Percentiles rank a stretch among this genome's conserved stretches.
phyloP scores from a whole-genome alignment of 2,888 invertebrate genomes.

The Carpatolechia fugitivella region DNA sequence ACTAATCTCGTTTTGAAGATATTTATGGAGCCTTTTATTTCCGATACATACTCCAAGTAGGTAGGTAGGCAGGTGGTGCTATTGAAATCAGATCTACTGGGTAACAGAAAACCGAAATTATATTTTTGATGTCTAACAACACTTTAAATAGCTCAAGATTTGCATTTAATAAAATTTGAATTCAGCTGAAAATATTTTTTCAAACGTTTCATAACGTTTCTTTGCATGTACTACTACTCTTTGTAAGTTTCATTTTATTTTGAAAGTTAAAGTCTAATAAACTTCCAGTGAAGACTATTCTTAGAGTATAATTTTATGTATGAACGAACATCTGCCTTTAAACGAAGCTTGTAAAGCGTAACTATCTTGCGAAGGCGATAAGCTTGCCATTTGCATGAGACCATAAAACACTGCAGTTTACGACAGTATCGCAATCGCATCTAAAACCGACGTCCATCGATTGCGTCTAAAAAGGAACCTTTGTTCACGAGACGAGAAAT shows the following conservation, averaged over 20 bases:
- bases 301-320: background rate
- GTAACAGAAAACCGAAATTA: too few relatives aligned
- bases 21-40: background rate
- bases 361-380: conserved; percentile 4
- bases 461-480: background rate
- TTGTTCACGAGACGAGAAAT: background rate
- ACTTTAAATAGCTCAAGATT: too few relatives aligned
- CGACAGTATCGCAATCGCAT: conserved; percentile 2
- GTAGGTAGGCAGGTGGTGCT: too few relatives aligned
- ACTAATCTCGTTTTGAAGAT: background rate
- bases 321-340: background rate
- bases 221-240: too few relatives aligned
- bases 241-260: too few relatives aligned
- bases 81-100: too few relatives aligned
- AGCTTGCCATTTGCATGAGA: conserved; percentile 7
- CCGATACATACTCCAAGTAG: background rate
- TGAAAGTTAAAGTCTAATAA: too few relatives aligned
- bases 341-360: background rate
- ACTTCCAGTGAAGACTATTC: too few relatives aligned
- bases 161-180: too few relatives aligned
- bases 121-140: too few relatives aligned
- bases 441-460: background rate
- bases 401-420: conserved; percentile 5
- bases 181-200: too few relatives aligned
- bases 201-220: too few relatives aligned